Conservation (phyloP, 2,113 vertebrate genomes). For the Chaetops frenatus region DNA sequence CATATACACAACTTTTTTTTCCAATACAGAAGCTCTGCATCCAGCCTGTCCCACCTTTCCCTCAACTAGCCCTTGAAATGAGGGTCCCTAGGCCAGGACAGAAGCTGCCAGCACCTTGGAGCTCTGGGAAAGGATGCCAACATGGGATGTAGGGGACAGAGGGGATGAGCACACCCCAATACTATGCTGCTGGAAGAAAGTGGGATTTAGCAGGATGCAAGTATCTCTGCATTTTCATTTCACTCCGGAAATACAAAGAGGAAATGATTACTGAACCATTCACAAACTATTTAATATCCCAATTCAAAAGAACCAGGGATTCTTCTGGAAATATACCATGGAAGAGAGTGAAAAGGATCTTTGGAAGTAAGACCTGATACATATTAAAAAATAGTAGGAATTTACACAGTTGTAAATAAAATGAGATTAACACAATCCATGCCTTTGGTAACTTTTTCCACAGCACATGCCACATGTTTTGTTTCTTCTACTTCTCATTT, state of each 20-base stretch:
- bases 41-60: not conserved
- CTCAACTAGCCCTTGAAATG: not conserved
- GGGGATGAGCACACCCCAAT: not conserved
- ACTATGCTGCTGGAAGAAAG: not conserved
- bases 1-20: rapidly evolving
- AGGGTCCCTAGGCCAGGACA: not conserved
- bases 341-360: not conserved
- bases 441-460: not conserved
- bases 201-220: not conserved
- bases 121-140: not conserved
- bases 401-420: not conserved
- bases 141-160: not conserved
- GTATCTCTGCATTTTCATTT: not conserved
- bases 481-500: not conserved
- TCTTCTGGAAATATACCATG: not conserved
- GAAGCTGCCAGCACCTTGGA: not conserved
- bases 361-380: not conserved
- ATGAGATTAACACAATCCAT: not conserved
- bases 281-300: not conserved
- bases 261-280: not conserved
- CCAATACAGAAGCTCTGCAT: not conserved
- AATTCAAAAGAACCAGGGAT: not conserved
- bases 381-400: not conserved
- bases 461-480: not conserved
- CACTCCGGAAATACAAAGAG: not conserved